phyloP scores from a whole-genome alignment of 2,113 vertebrate genomes.

The Istiophorus platypterus region DNA sequence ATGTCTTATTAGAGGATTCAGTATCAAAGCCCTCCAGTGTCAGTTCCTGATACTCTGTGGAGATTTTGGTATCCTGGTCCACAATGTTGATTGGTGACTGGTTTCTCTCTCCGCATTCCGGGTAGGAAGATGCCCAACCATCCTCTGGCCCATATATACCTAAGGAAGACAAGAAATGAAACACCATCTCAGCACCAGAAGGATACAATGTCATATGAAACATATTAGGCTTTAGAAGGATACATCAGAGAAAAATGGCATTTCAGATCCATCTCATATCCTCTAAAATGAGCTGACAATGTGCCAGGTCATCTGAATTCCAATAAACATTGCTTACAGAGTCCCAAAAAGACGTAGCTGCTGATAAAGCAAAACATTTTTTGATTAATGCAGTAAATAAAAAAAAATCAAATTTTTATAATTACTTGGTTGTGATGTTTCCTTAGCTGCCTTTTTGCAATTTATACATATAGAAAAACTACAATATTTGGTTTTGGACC shows the following conservation, averaged over 20 bases:
- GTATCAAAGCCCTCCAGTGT: conserved; percentile 92
- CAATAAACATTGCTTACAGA: conserved; percentile 26
- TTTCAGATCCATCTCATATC: conserved; percentile 33
- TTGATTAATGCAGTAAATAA: conserved; percentile 38
- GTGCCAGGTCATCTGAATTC: conserved; percentile 54
- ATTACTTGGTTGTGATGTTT: conserved; percentile 11
- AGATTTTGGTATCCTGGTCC: conserved; percentile 89
- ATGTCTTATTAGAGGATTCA: conserved; percentile 96
- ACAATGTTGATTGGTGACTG: conserved; percentile 95
- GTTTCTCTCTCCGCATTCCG: conserved; percentile 89
- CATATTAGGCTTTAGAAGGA: conserved; percentile 14
- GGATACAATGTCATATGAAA: background rate
- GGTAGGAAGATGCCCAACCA: conserved; percentile 90
- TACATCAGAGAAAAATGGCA: conserved; percentile 16
- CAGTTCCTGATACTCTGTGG: conserved; percentile 92
- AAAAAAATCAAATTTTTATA: conserved; percentile 44
- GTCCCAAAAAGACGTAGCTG: conserved; percentile 24
- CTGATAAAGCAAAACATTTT: conserved; percentile 38
- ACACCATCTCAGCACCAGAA: conserved; percentile 4
- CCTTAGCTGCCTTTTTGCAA: background rate
- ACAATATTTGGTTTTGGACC: conserved; percentile 20
- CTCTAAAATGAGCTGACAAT: conserved; percentile 33
- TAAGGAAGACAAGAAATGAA: conserved; percentile 73
- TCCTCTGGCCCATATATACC: conserved; percentile 93
- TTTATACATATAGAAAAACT: background rate